Evolutionary conservation across 2,888 invertebrate species (phyloP).

Genomic region (Xestia ashworthii): DNA sequence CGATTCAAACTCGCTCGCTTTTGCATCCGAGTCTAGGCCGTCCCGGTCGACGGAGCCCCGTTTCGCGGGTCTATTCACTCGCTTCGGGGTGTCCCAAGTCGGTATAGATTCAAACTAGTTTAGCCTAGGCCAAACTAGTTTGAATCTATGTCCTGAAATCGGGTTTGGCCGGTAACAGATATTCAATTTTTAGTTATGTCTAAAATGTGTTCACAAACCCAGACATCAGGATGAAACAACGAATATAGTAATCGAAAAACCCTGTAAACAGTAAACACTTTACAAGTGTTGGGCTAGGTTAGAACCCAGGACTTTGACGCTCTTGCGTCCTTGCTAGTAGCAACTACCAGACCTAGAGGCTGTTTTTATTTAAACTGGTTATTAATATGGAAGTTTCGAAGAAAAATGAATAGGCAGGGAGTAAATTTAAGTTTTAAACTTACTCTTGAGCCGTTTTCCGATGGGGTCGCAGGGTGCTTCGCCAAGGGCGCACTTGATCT

Average conservation of each 20-base stretch:
- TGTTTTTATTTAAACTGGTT: neutral
- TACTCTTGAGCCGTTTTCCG: constrained; percentile 94
- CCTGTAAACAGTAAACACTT: neutral
- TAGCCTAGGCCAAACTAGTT: no score
- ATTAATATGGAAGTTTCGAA: neutral
- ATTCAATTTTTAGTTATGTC: neutral
- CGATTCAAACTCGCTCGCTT: no score
- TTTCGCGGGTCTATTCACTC: no score
- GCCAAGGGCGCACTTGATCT: constrained; percentile 93
- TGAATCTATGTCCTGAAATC: no score
- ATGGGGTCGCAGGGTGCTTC: constrained; percentile 94
- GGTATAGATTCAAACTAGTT: no score
- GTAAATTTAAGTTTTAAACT: constrained; percentile 67
- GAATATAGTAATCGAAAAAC: neutral
- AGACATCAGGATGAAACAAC: neutral
- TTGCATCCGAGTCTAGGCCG: no score
- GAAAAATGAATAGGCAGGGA: neutral
- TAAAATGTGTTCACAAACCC: neutral
- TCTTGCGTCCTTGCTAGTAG: neutral
- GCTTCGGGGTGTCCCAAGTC: no score
- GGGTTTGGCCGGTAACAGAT: no score
- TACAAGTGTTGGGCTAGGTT: neutral
- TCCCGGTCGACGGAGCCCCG: no score
- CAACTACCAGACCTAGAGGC: neutral
- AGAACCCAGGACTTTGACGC: neutral